Evolutionary conservation across 2,888 invertebrate species (phyloP), one percentile per base, ranked within the genome.

Genomic region (Brenthis daphne): DNA sequence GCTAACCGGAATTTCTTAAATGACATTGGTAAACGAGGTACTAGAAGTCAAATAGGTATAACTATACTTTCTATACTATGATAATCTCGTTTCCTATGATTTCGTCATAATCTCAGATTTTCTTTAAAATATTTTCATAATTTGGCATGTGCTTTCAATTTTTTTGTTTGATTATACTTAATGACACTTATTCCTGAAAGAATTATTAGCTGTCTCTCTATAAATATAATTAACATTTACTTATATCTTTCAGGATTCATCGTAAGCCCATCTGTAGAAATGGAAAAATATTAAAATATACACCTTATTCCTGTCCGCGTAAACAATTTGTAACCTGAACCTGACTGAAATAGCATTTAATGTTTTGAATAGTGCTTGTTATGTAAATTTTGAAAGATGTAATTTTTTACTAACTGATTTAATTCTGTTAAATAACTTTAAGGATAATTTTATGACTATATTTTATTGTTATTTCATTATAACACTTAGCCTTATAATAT

Each of bases 1-100:
- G 87, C 82, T 74, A 97, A 97, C 90, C 94, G 96, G 73, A 95
- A 95, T 81, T 94, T 95, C 80, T 88, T 97, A 74, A 95, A 96
- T 80, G 94, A 94, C 74, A 95, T 97, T 76, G 97, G 97, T 76
- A 97, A 97, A 85, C 94, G 97, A 85, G 89, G 92, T 92, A 74
- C 53, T 53, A 60, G 6, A 56, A 56, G 2, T 48, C 29, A 29
- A 1, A 43, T 29, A 16, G 16, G 16, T 33, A 33, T 33, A 43
- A 43, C 37, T 43, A 43, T 43, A 8, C 8, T 8, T 43, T 43
- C 8, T 43, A 43, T 43, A 8, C 11, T 43, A 43, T 43, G 11
- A 43, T 8, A 11, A 43, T 43, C 8, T 43, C 37, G 11, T 8
- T 1, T 43, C 11, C 37, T 43, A 11, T 43, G 1, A 11, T 43